Evolutionary conservation across 2,888 invertebrate genomes (phyloP), one percentile per base, ranked within the genome.

Genomic region (Opisthograptis luteolata): DNA sequence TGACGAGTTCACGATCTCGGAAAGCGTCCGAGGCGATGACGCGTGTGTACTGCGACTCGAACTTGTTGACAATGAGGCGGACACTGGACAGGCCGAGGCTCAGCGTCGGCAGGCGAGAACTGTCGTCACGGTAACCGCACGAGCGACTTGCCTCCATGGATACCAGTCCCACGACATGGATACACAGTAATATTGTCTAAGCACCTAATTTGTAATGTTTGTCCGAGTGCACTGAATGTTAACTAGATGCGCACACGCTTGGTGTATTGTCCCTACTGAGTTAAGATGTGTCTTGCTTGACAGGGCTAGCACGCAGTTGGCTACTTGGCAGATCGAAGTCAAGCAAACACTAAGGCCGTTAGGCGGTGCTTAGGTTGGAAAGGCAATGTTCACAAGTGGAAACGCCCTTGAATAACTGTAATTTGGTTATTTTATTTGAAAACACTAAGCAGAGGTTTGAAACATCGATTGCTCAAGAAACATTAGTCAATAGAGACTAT

Each of bases 1-100:
- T 81, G 64, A 81, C 80, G 53, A 87, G 67, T 71, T 84, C 79
- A 62, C 70, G 69, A 52, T 60, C 73, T 59, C 66, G 65, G 55
- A 62, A 52, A 55, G 58, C 54, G 60, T 75, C 66, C 37, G 72
- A 47, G 55, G 68, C 63, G 44, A 68, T 65, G 66, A 70, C 81
- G 72, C 87, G 84, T 73, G 81, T 76, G 81, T 79, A 76, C 63
- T 82, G 77, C 55, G 82, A 72, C 79, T 90, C 89, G 70, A 88
- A 78, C 67, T 83, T 81, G 79, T 84, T 81, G 80, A 91, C 87
- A 84, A 90, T 90, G 84, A 81, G 77, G 60, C 84, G 83, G 67
- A 91, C 88, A 68, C 84, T 84, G 76, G 85, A 77, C 76, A 89
- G 75, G 67, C 84, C 84, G 75, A 86, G 87, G 68, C 84, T 84